Evolutionary conservation across 1,140 invertebrate species (phyloP).

Genomic region (Plodia interpunctella): DNA sequence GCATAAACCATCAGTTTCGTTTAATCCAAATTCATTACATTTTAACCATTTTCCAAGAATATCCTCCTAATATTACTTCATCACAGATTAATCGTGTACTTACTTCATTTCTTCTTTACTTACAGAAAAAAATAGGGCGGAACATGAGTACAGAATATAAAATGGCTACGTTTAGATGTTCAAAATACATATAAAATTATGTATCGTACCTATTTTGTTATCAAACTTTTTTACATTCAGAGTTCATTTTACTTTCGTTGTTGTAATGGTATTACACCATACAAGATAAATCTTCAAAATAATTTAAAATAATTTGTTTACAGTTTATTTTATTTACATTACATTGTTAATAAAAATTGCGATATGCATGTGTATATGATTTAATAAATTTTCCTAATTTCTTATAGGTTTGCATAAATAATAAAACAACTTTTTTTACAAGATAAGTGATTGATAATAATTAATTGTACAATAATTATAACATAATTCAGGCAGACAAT

Average conservation of each 20-base stretch:
- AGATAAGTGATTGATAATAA: constrained; percentile 26
- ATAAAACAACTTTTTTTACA: constrained; percentile 54
- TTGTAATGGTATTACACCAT: constrained; percentile 30
- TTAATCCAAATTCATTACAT: constrained; percentile 37
- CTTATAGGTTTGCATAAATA: constrained; percentile 59
- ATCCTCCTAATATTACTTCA: constrained; percentile 61
- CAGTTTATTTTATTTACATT: constrained; percentile 66
- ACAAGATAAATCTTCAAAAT: constrained; percentile 41
- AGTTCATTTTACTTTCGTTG: too few relatives aligned
- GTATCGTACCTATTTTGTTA: background rate
- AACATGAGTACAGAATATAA: constrained; percentile 45
- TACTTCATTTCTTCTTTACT: constrained; percentile 53
- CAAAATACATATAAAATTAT: constrained; percentile 31
- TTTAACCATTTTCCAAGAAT: constrained; percentile 47
- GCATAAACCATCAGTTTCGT: constrained; percentile 54
- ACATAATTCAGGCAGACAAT: constrained; percentile 49
- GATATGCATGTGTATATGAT: constrained; percentile 57
- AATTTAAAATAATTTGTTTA: constrained; percentile 65
- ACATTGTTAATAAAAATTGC: constrained; percentile 52
- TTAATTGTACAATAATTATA: constrained; percentile 59
- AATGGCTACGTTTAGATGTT: constrained; percentile 37
- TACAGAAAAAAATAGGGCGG: constrained; percentile 58
- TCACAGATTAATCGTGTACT: constrained; percentile 74
- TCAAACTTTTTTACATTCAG: constrained; percentile 16
- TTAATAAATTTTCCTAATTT: constrained; percentile 63